These are phyloP conservation scores for Eupithecia exiguata DNA, from an alignment of 2,888 invertebrate species.

Conservation along the genomic window DNA sequence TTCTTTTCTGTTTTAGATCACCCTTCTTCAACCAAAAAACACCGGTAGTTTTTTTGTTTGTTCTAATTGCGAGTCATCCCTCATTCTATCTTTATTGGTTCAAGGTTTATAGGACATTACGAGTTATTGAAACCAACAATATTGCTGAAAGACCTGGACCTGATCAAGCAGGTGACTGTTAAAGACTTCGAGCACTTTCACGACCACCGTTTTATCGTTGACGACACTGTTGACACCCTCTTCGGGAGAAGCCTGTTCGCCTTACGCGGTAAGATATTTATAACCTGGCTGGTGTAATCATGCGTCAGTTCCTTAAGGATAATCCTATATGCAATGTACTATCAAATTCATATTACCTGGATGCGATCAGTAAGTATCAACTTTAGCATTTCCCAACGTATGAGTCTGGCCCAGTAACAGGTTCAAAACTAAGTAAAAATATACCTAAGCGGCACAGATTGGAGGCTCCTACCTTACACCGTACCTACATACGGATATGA, in stretches of 20 bases:
- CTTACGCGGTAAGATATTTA: constrained; percentile 27
- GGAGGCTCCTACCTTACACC: background rate
- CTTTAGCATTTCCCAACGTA: background rate
- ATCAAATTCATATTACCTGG: background rate
- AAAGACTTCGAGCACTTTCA: constrained; percentile 37
- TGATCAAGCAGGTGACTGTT: constrained; percentile 59
- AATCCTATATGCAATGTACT: background rate
- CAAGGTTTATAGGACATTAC: constrained; percentile 32
- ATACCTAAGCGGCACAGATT: background rate
- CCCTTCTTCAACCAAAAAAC: too few relatives aligned
- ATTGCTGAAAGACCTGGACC: constrained; percentile 26
- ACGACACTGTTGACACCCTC: constrained; percentile 29
- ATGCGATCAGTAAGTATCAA: background rate
- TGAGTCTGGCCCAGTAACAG: background rate
- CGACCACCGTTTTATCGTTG: constrained; percentile 27
- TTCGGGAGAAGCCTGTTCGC: constrained; percentile 33
- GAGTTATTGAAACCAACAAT: constrained; percentile 24
- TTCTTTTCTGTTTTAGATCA: too few relatives aligned
- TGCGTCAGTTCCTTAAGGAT: background rate
- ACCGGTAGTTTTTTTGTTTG: background rate
- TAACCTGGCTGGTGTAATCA: background rate
- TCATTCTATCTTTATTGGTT: background rate
- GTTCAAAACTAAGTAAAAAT: background rate
- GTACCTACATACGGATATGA: background rate
- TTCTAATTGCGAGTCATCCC: background rate